phyloP scores from a whole-genome alignment of 2,113 vertebrate species.

The Archocentrus centrarchus region DNA sequence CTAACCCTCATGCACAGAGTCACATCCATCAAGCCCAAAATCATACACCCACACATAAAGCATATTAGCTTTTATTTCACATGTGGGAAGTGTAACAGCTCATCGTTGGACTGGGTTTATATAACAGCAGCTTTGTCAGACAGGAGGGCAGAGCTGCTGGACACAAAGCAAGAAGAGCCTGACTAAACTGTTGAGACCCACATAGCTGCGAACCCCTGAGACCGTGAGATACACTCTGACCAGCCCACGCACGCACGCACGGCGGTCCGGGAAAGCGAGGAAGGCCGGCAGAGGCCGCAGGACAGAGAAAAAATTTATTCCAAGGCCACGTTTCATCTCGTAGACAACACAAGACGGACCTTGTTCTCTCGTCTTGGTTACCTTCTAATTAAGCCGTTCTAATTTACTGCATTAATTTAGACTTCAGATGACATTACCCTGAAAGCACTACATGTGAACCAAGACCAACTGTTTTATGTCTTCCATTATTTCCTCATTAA shows the following conservation, averaged over 20 bases:
- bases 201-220: conserved; percentile 34
- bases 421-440: not conserved
- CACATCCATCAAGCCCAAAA: conserved; percentile 57
- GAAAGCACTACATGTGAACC: not conserved
- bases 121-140: conserved; percentile 53
- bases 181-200: conserved; percentile 55
- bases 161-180: conserved; percentile 49
- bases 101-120: conserved; percentile 55
- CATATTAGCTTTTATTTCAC: conserved; percentile 54
- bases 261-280: not conserved
- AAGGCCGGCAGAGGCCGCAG: conserved; percentile 38
- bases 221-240: conserved; percentile 21
- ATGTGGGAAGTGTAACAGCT: conserved; percentile 71
- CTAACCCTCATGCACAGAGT: conserved; percentile 12
- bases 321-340: conserved; percentile 24
- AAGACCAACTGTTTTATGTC: not conserved
- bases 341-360: conserved; percentile 12
- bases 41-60: conserved; percentile 47
- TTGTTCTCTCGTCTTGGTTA: not conserved
- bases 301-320: conserved; percentile 20
- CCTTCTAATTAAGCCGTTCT: not conserved
- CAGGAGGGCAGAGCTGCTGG: conserved; percentile 53
- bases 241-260: conserved; percentile 44
- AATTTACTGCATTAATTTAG: not conserved
- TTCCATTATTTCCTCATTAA: conserved; percentile 9